Percentiles rank a stretch among this genome's conserved stretches.
phyloP scores from a whole-genome alignment of 2,888 invertebrate species.

The Dicyrtoma fusca region DNA sequence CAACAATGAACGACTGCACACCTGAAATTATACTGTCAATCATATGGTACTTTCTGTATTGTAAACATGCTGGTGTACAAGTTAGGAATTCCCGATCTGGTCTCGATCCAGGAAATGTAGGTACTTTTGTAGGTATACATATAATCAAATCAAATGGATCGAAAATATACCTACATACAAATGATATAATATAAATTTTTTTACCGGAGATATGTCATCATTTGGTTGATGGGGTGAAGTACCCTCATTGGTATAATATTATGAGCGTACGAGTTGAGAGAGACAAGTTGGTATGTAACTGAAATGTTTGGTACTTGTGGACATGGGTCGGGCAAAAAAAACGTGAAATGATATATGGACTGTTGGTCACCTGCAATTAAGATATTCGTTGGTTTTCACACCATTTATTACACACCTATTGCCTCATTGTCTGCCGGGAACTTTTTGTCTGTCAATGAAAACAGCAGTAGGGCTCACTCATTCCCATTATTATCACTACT shows the following conservation, averaged over 20 bases:
- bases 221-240: slow-evolving; percentile 29
- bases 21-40: no score
- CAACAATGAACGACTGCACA: no score
- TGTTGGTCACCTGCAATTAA: slow-evolving; percentile 44
- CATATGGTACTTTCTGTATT: no score
- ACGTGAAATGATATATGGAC: slow-evolving; percentile 26
- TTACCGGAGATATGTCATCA: slow-evolving; percentile 32
- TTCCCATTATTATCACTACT: slow-evolving; percentile 21
- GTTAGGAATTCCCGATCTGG: no score
- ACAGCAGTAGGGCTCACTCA: slow-evolving; percentile 42
- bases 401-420: slow-evolving; percentile 46
- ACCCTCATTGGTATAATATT: no score
- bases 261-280: not conserved
- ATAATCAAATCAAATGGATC: no score
- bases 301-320: no score
- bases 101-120: no score
- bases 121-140: no score
- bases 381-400: slow-evolving; percentile 44
- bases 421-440: slow-evolving; percentile 34
- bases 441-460: slow-evolving; percentile 42
- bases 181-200: no score
- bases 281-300: not conserved
- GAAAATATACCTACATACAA: no score
- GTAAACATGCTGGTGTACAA: no score
- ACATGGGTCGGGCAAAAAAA: not conserved